phyloP scores from a whole-genome alignment of 2,797 vertebrate species.

The Tinamus major region DNA sequence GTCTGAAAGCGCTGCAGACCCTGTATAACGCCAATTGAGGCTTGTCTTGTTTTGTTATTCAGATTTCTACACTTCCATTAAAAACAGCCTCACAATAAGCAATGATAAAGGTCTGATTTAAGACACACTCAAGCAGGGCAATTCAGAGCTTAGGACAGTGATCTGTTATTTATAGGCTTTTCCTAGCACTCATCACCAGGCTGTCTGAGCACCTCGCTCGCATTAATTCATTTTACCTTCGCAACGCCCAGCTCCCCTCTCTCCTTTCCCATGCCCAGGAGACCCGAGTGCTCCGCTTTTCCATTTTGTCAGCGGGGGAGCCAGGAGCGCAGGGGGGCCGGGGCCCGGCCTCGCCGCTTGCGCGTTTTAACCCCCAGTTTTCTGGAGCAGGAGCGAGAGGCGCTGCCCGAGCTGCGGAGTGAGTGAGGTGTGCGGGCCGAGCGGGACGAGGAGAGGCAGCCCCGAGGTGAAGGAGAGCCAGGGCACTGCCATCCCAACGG shows the following conservation, averaged over 20 bases:
- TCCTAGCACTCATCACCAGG: constrained; percentile 58
- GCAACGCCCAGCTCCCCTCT: background rate
- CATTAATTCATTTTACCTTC: constrained; percentile 69
- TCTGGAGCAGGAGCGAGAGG: background rate
- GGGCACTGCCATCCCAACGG: constrained; percentile 43
- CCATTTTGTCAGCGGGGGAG: background rate
- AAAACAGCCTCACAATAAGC: constrained; percentile 61
- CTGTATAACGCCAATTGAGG: constrained; percentile 50
- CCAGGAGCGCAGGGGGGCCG: fast-evolving
- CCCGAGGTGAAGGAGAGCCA: constrained; percentile 54
- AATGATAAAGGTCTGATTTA: constrained; percentile 64
- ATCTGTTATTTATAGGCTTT: constrained; percentile 74
- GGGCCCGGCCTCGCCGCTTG: background rate
- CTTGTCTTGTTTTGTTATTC: constrained; percentile 74
- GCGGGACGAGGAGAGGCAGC: background rate
- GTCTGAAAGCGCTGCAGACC: constrained; percentile 42
- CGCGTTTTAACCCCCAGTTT: background rate
- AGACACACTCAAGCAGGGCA: constrained; percentile 61
- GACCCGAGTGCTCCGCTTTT: background rate
- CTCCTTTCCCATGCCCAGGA: background rate
- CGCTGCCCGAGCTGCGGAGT: background rate
- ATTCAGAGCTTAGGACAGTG: constrained; percentile 69
- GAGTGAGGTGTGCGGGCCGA: background rate
- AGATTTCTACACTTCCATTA: constrained; percentile 68
- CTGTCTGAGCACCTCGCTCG: constrained; percentile 39